Evolutionary conservation across 2,797 vertebrate species (phyloP).

Genomic region (Leptoclinus maculatus): DNA sequence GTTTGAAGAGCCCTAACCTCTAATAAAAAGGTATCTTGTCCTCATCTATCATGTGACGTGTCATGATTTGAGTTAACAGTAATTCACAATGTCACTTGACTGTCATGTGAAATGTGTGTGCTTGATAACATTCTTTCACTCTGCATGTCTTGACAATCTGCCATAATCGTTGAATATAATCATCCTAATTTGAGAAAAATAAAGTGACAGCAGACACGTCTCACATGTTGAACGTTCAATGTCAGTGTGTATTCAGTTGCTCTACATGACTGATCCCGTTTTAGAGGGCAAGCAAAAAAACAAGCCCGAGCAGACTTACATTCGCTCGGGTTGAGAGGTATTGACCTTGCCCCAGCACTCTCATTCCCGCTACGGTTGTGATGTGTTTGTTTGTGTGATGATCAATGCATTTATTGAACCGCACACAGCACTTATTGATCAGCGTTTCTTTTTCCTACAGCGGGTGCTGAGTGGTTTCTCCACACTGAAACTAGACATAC

Average conservation of each 20-base stretch:
- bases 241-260: background rate
- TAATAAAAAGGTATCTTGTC: background rate
- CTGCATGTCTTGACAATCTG: background rate
- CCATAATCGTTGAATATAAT: background rate
- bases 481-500: slow-evolving; percentile 35
- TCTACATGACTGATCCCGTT: slow-evolving; percentile 2
- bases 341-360: slow-evolving; percentile 64
- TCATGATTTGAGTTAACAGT: background rate
- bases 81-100: background rate
- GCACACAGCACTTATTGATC: slow-evolving; percentile 69
- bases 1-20: background rate
- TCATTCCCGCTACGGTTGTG: slow-evolving; percentile 58
- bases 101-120: background rate
- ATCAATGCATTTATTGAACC: slow-evolving; percentile 76
- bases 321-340: slow-evolving; percentile 45
- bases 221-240: background rate
- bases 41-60: background rate
- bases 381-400: slow-evolving; percentile 71
- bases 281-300: slow-evolving; percentile 14
- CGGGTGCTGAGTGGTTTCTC: slow-evolving; percentile 49
- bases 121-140: background rate
- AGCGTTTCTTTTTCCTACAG: slow-evolving; percentile 68
- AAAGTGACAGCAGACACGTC: background rate
- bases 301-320: slow-evolving; percentile 24
- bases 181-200: background rate